Percentiles rank a stretch among this genome's conserved stretches.
Evolutionary conservation across 2,797 vertebrate species (phyloP).

Genomic region (Meriones psammophilus): DNA sequence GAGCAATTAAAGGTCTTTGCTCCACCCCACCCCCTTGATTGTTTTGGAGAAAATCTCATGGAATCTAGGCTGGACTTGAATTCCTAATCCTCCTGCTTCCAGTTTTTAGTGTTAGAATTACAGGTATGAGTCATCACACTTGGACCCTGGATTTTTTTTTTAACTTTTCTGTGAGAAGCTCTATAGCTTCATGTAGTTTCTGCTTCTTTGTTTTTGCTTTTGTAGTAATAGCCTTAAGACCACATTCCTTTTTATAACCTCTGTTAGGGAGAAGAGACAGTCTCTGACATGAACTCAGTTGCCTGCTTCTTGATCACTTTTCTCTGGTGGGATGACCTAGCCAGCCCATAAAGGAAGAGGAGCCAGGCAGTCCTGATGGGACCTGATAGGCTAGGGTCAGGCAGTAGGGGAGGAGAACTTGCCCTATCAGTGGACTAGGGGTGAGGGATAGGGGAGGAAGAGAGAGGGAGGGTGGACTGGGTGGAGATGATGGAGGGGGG

Average conservation of each 20-base stretch:
- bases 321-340: too few species aligned
- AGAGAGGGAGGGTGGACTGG: too few species aligned
- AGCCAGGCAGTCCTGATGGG: too few species aligned
- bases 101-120: background rate
- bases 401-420: too few species aligned
- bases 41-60: background rate
- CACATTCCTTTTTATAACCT: background rate
- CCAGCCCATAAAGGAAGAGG: too few species aligned
- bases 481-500: too few species aligned
- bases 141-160: background rate
- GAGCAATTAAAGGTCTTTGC: background rate
- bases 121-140: background rate
- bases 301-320: too few species aligned
- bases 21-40: background rate
- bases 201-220: conserved; percentile 20
- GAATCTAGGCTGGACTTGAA: background rate
- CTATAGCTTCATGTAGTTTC: background rate
- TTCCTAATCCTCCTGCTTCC: background rate
- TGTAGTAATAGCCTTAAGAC: background rate
- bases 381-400: too few species aligned
- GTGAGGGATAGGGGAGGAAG: too few species aligned
- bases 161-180: background rate
- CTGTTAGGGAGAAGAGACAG: background rate
- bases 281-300: too few species aligned
- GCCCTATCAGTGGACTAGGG: too few species aligned